phyloP scores from a whole-genome alignment of 1,140 invertebrate genomes.

The Macrocentrus cingulum region DNA sequence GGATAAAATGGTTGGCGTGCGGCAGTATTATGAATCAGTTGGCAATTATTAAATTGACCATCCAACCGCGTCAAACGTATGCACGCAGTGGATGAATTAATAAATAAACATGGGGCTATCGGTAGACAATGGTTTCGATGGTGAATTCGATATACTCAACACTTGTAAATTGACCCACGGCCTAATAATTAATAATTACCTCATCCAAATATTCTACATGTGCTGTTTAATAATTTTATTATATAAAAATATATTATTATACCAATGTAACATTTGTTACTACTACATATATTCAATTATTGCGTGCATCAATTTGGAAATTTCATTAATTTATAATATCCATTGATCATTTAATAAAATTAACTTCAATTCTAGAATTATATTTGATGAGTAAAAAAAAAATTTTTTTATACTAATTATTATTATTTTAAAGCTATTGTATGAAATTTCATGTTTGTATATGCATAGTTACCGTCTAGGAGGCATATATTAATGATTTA shows the following conservation, averaged over 20 bases:
- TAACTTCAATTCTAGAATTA: too few species aligned
- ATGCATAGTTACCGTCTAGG: neutral
- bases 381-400: too few species aligned
- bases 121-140: conserved; percentile 9
- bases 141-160: neutral
- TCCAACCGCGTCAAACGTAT: conserved; percentile 31
- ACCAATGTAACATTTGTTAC: too few species aligned
- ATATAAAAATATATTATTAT: too few species aligned
- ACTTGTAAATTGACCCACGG: neutral
- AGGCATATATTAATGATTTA: conserved; percentile 24
- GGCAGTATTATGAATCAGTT: conserved; percentile 31
- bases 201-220: too few species aligned
- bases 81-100: conserved; percentile 28
- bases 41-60: conserved; percentile 33
- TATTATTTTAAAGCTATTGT: neutral
- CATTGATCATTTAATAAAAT: too few species aligned
- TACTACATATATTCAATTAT: too few species aligned
- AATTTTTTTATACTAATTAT: too few species aligned
- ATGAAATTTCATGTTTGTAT: neutral
- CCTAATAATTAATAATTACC: too few species aligned
- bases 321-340: too few species aligned
- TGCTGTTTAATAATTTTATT: too few species aligned
- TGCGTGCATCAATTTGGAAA: too few species aligned
- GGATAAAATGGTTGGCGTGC: conserved; percentile 9
- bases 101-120: conserved; percentile 28